Evolutionary conservation across 2,797 vertebrate genomes (phyloP), one percentile per base, ranked within the genome.

Genomic region (Lacerta viridis): DNA sequence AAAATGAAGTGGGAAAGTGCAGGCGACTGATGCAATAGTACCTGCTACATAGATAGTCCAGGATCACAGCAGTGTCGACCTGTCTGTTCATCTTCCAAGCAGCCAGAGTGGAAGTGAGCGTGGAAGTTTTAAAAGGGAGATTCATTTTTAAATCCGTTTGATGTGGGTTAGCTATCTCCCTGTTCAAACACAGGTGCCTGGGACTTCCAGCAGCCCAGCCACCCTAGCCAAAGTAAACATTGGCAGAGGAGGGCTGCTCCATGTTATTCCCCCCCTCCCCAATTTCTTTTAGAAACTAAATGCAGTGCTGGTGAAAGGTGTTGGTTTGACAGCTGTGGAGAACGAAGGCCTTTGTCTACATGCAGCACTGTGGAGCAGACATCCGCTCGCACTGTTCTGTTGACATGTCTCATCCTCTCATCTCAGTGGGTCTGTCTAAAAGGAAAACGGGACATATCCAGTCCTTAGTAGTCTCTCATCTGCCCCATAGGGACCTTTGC

Each of bases 221-320:
- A 72, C 83, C 43, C 74, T 87, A 84, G 94, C 89, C 93, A 95
- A 94, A 94, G 84, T 90, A 90, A 95, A 91, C 68, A 83, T 46
- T 90, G 78, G 64, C 87, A 91, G 88, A 89, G 89, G 83, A 94
- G 41, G 88, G 20, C 59, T 68, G 69, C 86, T 76, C 85, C 9
- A 82, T 91, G 94, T 89, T 80, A 29, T 90, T 92, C 92, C 91
- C 89, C 23, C 29, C 89, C 84, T 33, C 33, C 33, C 33, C 33
- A 33, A 1, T 15, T 11, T 61, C 80, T 90, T 93, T 87, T 86
- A 11, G 83, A 86, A 93, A 94, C 78, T 92, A 27, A 90, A 92
- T 64, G 74, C 82, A 90, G 15, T 80, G 36, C 43, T 83, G 41
- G 61, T 81, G 39, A 90, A 93, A 94, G 84, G 18, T 86, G 36